Evolutionary conservation across 2,113 vertebrate species (phyloP).

Genomic region (Callorhinus ursinus): DNA sequence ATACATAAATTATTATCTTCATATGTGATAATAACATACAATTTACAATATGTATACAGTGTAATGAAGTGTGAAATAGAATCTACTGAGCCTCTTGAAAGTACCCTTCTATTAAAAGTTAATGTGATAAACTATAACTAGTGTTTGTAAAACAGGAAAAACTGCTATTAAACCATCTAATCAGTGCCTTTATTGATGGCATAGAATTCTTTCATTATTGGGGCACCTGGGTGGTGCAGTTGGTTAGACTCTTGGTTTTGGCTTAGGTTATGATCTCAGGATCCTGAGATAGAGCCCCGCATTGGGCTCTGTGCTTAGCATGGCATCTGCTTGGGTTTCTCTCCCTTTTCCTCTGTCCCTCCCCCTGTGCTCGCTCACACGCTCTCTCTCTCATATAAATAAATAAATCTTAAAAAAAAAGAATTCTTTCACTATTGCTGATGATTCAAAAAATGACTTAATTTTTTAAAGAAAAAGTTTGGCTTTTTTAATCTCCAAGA

Average conservation of each 20-base stretch:
- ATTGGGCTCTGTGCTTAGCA: background rate
- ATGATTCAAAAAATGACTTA: background rate
- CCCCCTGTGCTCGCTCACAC: background rate
- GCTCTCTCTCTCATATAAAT: background rate
- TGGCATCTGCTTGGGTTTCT: background rate
- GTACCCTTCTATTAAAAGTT: background rate
- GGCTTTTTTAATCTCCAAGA: background rate
- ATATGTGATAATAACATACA: background rate
- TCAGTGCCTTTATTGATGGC: background rate
- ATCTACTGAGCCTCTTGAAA: constrained; percentile 43
- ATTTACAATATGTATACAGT: constrained; percentile 40
- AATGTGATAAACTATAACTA: constrained; percentile 51
- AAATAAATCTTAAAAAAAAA: background rate
- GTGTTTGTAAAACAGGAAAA: background rate
- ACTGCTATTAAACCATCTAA: background rate
- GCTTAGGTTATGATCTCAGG: background rate
- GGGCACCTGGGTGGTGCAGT: background rate
- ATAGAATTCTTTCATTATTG: background rate
- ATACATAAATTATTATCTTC: constrained; percentile 27
- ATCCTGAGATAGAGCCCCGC: background rate
- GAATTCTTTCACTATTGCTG: background rate
- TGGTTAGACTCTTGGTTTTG: background rate
- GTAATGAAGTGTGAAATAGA: constrained; percentile 56
- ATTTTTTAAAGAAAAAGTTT: background rate
- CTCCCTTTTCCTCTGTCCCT: background rate